Percentiles rank a stretch among this genome's conserved stretches.
Conservation (phyloP, 2,888 invertebrate species). For the Myathropa florea region DNA sequence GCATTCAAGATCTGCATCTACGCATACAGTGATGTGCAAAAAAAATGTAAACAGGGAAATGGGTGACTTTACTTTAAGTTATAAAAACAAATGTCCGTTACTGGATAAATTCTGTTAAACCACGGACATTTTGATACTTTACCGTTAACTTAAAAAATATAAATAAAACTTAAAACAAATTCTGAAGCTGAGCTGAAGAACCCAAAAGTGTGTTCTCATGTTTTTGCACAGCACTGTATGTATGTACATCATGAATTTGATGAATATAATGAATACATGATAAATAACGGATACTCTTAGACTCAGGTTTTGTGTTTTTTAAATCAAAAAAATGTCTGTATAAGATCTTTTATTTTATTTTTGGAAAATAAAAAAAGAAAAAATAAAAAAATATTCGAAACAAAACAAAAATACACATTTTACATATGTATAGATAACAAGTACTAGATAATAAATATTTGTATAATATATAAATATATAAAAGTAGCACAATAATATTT, state of each 20-base stretch:
- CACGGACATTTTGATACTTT: too few species aligned
- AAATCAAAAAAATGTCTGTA: background rate
- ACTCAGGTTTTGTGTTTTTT: conserved; percentile 33
- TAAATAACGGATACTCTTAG: conserved; percentile 48
- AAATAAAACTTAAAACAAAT: too few species aligned
- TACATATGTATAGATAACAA: conserved; percentile 48
- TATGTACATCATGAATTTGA: conserved; percentile 26
- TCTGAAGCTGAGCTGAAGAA: too few species aligned
- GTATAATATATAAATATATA: conserved; percentile 38
- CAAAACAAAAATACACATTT: conserved; percentile 34
- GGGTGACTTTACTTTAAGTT: too few species aligned
- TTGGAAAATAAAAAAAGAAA: conserved; percentile 20
- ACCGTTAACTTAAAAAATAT: too few species aligned
- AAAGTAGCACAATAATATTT: conserved; percentile 30
- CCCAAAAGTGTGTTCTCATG: too few species aligned
- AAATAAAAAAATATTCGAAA: conserved; percentile 31
- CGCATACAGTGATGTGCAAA: too few species aligned
- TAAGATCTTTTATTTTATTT: conserved; percentile 37
- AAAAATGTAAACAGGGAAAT: too few species aligned
- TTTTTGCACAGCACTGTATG: too few species aligned
- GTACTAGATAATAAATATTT: conserved; percentile 55
- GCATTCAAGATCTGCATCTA: background rate
- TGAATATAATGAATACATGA: conserved; percentile 15
- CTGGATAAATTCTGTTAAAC: too few species aligned
- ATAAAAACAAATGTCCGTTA: too few species aligned